Conservation (phyloP, 2,797 vertebrate species). For the Hipposideros larvatus region DNA sequence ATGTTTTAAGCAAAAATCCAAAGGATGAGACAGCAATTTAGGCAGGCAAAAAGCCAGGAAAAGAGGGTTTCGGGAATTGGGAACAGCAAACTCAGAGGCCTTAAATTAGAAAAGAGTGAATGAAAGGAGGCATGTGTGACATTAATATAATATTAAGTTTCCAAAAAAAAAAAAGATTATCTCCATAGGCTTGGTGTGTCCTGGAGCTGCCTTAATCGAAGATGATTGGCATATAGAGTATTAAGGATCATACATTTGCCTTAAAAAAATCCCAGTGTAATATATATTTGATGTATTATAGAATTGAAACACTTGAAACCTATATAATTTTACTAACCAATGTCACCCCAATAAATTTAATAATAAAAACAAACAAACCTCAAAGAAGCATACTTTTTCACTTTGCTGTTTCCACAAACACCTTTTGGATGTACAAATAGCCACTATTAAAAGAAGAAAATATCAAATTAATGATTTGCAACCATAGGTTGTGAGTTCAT, state of each 20-base stretch:
- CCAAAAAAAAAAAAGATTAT: not conserved
- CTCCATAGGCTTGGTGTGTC: not conserved
- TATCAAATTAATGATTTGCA: not conserved
- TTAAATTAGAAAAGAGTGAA: not conserved
- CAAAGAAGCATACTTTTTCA: not conserved
- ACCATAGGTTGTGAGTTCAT: not conserved
- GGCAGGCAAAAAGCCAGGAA: not conserved
- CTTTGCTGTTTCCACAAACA: not conserved
- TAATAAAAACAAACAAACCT: no score
- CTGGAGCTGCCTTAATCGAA: not conserved
- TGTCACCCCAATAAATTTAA: no score
- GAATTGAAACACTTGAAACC: no score
- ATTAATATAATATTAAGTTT: not conserved
- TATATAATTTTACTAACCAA: no score
- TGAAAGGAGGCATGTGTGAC: not conserved
- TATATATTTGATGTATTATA: no score
- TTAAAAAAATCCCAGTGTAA: not conserved
- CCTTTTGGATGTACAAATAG: not conserved
- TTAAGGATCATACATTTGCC: not conserved
- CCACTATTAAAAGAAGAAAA: not conserved
- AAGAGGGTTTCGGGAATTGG: not conserved
- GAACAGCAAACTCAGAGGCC: not conserved
- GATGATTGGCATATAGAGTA: not conserved
- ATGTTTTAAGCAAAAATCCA: not conserved
- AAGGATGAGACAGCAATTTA: not conserved